Base-by-base conservation (phyloP, 2,113 vertebrate species). In the Accipiter virgatus region DNA sequence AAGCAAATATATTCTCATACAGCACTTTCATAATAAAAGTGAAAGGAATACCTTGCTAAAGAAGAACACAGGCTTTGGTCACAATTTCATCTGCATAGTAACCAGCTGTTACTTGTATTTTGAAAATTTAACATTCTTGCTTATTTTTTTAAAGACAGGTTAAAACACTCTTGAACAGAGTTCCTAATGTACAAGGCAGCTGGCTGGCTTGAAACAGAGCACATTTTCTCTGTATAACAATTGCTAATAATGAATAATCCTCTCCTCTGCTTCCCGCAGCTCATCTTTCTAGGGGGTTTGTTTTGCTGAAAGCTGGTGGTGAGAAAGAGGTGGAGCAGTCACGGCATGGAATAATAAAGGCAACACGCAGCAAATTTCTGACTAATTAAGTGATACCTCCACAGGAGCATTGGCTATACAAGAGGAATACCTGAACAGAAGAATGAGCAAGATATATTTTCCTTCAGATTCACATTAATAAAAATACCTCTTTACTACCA, bases 341-440 rank as follows among this genome's bases (percentile, higher is more conserved):
- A 84, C 5, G 6, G 78, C 0, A 4, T 87, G 83, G 86, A 97
- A 94, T 95, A 96, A 91, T 96, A 94, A 95, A 95, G 94, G 91
- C 96, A 94, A 96, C 73, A 82, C 4, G 1, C 68, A 82, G 95
- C 94, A 97, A 96, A 97, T 94, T 97, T 95, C 84, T 96, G 48
- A 72, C 93, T 95, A 97, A 95, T 97, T 95, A 95, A 97, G 89
- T 87, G 91, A 73, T 77, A 91, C 68, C 89, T 95, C 93, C 62
- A 62, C 81, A 80, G 81, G 74, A 95, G 18, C 70, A 85, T 38
- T 43, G 55, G 78, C 48, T 73, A 81, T 79, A 84, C 61, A 72
- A 68, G 83, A 65, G 31, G 68, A 94, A 91, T 95, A 84, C 73
- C 77, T 93, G 32, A 93, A 73, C 42, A 84, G 68, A 91, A 86